phyloP scores from a whole-genome alignment of 2,113 vertebrate species.

The Corythaixoides concolor region DNA sequence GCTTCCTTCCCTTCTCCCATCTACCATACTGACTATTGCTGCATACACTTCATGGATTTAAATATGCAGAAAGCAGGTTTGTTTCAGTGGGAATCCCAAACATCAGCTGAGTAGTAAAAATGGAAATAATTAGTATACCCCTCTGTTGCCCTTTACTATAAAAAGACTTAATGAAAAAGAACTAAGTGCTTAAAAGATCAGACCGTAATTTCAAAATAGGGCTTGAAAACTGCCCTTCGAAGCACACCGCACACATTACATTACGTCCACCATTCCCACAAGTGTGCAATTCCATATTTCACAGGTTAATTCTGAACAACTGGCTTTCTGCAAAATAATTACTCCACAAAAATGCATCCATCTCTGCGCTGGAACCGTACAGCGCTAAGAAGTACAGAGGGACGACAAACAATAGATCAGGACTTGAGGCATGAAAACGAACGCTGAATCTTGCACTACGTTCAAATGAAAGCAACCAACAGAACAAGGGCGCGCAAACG shows the following conservation, averaged over 20 bases:
- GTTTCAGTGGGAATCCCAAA: background rate
- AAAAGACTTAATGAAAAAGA: background rate
- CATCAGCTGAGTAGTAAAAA: background rate
- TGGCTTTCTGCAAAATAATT: background rate
- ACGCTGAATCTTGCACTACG: background rate
- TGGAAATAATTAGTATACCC: background rate
- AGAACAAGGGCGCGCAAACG: background rate
- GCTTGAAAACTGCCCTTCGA: background rate
- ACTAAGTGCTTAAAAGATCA: background rate
- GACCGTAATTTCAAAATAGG: background rate
- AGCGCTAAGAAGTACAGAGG: background rate
- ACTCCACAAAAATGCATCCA: background rate
- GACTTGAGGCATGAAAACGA: background rate
- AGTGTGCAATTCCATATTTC: background rate
- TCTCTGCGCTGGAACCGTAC: background rate
- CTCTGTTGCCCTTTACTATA: background rate
- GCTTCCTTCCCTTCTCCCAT: background rate
- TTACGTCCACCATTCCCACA: rapidly evolving
- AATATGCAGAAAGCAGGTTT: background rate
- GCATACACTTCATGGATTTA: background rate
- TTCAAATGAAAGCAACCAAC: background rate
- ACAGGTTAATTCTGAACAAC: background rate
- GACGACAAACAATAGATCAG: background rate
- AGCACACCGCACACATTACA: background rate
- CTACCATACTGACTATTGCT: background rate